phyloP scores from a whole-genome alignment of 2,888 invertebrate genomes.

The Drosophila neotestacea region DNA sequence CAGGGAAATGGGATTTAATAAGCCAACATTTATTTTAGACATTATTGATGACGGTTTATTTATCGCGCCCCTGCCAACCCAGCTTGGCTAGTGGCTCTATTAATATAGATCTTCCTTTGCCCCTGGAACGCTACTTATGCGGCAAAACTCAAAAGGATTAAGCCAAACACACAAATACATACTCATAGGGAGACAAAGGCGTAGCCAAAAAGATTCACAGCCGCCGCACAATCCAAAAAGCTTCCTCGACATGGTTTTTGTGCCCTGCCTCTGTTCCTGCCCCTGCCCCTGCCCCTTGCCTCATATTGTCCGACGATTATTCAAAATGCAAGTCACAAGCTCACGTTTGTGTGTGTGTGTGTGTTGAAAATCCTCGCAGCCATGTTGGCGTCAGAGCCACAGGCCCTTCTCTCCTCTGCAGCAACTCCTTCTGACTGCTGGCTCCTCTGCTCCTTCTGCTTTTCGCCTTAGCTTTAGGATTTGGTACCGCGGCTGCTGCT shows the following conservation, averaged over 20 bases:
- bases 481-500: conserved; percentile 60
- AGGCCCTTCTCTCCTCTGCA: conserved; percentile 6
- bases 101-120: conserved; percentile 44
- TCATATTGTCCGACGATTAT: conserved; percentile 74
- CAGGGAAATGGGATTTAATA: conserved; percentile 79
- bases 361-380: conserved; percentile 70
- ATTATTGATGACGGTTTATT: conserved; percentile 78
- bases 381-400: conserved; percentile 72
- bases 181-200: conserved; percentile 55
- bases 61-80: conserved; percentile 43
- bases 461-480: conserved; percentile 59
- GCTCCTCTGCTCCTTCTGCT: conserved; percentile 8
- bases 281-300: conserved; percentile 11
- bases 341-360: conserved; percentile 42
- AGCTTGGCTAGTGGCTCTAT: conserved; percentile 50
- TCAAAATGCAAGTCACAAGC: conserved; percentile 76
- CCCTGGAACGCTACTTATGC: conserved; percentile 62
- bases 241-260: conserved; percentile 55
- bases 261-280: background rate
- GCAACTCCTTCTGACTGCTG: background rate
- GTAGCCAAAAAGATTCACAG: conserved; percentile 73
- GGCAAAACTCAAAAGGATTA: conserved; percentile 83
- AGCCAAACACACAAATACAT: conserved; percentile 43
- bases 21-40: conserved; percentile 80
- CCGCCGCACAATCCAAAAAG: conserved; percentile 76